phyloP scores from a whole-genome alignment of 2,797 vertebrate species.

The Babyrousa celebensis region DNA sequence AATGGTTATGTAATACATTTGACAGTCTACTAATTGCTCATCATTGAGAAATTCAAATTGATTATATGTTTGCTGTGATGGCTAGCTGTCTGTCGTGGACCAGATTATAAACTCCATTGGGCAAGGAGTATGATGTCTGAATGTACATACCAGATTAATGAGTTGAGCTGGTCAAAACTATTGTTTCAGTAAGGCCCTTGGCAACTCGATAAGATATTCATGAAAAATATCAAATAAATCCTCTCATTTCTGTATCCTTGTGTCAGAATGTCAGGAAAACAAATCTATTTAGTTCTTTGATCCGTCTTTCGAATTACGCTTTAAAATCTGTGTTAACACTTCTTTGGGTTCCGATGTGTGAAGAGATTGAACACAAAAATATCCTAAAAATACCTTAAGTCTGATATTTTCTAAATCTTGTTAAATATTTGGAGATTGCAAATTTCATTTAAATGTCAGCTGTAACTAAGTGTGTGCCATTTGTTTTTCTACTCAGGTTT shows the following conservation, averaged over 20 bases:
- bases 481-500: constrained; percentile 80
- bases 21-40: constrained; percentile 31
- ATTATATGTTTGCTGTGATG: constrained; percentile 10
- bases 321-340: constrained; percentile 49
- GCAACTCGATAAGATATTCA: background rate
- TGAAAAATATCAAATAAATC: constrained; percentile 4
- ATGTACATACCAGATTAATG: background rate
- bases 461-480: constrained; percentile 79
- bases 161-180: background rate
- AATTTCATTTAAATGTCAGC: constrained; percentile 83
- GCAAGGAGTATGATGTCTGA: background rate
- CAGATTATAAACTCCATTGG: constrained; percentile 8
- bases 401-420: constrained; percentile 74
- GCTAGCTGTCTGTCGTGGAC: background rate
- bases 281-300: constrained; percentile 20
- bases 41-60: constrained; percentile 54
- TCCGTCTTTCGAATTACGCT: background rate
- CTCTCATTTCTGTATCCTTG: background rate
- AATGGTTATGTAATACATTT: background rate
- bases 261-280: constrained; percentile 49
- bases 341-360: constrained; percentile 5
- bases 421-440: constrained; percentile 77
- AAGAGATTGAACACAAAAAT: constrained; percentile 40
- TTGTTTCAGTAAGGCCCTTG: background rate
- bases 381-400: constrained; percentile 42